Base-by-base conservation (phyloP, 2,888 invertebrate genomes). In the Pristionchus mayeri region DNA sequence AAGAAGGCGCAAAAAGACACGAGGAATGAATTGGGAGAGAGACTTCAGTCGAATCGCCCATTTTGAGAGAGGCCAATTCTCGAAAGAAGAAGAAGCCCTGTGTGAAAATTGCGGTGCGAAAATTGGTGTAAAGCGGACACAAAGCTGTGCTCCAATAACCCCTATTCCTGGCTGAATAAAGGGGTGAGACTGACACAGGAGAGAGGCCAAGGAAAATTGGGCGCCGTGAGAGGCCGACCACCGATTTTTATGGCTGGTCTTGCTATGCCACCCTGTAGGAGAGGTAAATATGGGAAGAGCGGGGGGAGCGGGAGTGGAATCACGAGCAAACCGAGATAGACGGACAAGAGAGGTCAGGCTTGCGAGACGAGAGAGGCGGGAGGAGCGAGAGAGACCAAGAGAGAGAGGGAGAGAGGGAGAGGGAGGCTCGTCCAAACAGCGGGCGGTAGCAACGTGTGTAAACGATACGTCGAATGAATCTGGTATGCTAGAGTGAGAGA, bases 341-440 rank as follows among this genome's bases (percentile, higher is more conserved):
- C 63, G 63, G 63, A 30, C 63, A 63, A 30, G 34, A 63, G 63
- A 63, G 63, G 63, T 63, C 63, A 63, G 63, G 63, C 30, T 34
- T 24, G 71, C 7, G 71, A 40, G 71, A 30, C 37, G 52, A 78
- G 50, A 78, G 78, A 78, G n/a, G 50, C 30, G 40, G 78, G 78
- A 16, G 40, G 54, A 78, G 52, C 34, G 54, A 78, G 78, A 54
- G 78, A 78, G 78, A 30, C 50, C 21, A 52, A 78, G 34, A 30
- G n/a, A 78, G 16, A 27, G 78, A 21, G 34, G 78, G 50, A 13
- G 50, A 78, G 44, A 76, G 76, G 9, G 1, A 27, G 21, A 44
- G 75, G 75, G 34, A 71, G 24, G 60, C 16, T 63, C 34, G 60
- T 30, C 34, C 60, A 63, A 57, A 57, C 57, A 57, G 57, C 57